These are phyloP conservation scores for Hoplodrina blanda DNA, from an alignment of 2,888 invertebrate genomes.

Conservation along the genomic window DNA sequence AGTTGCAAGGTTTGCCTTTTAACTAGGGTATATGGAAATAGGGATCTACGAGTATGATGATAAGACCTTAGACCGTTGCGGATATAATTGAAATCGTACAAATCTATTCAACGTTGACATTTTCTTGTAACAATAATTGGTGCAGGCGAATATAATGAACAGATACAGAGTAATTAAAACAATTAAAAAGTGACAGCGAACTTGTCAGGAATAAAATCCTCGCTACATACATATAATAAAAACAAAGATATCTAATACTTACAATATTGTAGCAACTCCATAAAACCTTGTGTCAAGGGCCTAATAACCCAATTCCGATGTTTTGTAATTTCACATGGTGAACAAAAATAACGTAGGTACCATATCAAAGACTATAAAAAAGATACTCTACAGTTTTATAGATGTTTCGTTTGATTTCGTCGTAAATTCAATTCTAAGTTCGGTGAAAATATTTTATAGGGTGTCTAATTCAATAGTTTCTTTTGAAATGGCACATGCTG, in stretches of 20 bases:
- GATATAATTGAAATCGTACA: constrained; percentile 23
- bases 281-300: constrained; percentile 79
- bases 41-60: neutral
- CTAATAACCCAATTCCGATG: constrained; percentile 76
- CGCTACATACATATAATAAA: neutral
- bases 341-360: constrained; percentile 61
- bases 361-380: constrained; percentile 37
- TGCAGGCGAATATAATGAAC: neutral
- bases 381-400: constrained; percentile 10
- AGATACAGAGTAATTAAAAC: neutral
- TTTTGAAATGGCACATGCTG: neutral
- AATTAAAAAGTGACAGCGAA: neutral
- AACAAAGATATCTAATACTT: constrained; percentile 9
- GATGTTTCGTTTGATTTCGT: neutral
- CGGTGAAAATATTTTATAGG: neutral
- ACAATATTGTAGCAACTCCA: constrained; percentile 42
- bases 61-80: neutral
- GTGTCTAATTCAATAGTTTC: neutral
- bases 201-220: neutral
- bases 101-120: neutral
- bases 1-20: constrained; percentile 38
- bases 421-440: neutral
- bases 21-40: neutral
- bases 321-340: constrained; percentile 71
- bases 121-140: neutral